phyloP scores from a whole-genome alignment of 1,140 invertebrate genomes.

The Tyrophagus putrescentiae region DNA sequence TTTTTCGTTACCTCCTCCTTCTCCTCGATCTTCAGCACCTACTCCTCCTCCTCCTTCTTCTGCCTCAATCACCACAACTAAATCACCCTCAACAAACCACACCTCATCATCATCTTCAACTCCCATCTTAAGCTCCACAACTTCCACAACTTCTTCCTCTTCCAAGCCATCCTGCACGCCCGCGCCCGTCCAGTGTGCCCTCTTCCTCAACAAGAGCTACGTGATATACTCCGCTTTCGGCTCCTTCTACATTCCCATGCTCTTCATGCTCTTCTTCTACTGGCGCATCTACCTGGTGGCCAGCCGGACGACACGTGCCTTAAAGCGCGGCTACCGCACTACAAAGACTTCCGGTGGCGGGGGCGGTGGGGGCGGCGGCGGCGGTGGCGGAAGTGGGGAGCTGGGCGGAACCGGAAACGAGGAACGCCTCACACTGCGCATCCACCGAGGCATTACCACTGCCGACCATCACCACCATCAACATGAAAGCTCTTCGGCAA shows the following conservation, averaged over 20 bases:
- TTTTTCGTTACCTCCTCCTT: neutral
- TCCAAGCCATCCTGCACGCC: neutral
- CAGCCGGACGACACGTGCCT: constrained; percentile 68
- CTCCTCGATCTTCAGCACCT: neutral
- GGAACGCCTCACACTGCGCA: constrained; percentile 70
- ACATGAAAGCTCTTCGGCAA: no score
- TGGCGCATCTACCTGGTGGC: constrained; percentile 86
- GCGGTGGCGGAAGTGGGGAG: constrained; percentile 33
- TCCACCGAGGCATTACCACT: constrained; percentile 78
- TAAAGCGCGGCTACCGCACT: constrained; percentile 64
- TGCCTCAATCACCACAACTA: neutral
- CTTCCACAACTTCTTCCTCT: neutral
- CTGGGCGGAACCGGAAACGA: constrained; percentile 50
- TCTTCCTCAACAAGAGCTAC: constrained; percentile 70
- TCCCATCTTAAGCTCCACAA: neutral
- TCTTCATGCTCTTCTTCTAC: constrained; percentile 92
- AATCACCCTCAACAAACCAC: neutral
- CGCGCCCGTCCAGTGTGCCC: constrained; percentile 45
- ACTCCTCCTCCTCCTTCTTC: neutral
- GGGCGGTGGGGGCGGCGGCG: no score
- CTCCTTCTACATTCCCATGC: constrained; percentile 89
- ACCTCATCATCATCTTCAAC: neutral
- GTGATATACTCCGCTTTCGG: constrained; percentile 74
- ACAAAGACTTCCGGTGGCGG: constrained; percentile 46
- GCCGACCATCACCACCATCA: no score